Percentiles rank a stretch among this genome's conserved stretches.
Evolutionary conservation across 1,140 invertebrate species (phyloP).

Genomic region (Camponotus vicinus): DNA sequence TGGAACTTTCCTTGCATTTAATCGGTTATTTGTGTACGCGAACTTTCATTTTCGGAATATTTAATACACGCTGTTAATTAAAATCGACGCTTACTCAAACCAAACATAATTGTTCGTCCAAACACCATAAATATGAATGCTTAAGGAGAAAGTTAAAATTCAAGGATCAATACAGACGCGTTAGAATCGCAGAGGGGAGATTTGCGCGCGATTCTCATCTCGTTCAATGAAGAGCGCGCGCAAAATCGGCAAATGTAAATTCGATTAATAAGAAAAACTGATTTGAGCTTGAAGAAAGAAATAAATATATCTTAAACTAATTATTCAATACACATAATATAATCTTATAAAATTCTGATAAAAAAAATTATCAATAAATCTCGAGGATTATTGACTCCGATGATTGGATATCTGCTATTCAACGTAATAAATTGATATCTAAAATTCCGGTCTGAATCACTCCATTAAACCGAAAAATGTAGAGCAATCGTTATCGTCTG

Average conservation of each 20-base stretch:
- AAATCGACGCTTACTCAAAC: slow-evolving; percentile 30
- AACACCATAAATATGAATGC: neutral
- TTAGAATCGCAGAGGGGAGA: slow-evolving; percentile 2
- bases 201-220: slow-evolving; percentile 4
- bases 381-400: neutral
- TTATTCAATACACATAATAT: slow-evolving; percentile 1
- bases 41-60: neutral
- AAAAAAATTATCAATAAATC: neutral
- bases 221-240: neutral
- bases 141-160: slow-evolving; percentile 57
- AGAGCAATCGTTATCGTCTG: slow-evolving; percentile 34
- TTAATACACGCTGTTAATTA: slow-evolving; percentile 8
- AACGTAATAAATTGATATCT: slow-evolving; percentile 12
- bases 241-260: neutral
- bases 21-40: neutral
- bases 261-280: neutral
- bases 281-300: neutral
- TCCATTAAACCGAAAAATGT: slow-evolving; percentile 22
- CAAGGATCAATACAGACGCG: slow-evolving; percentile 49
- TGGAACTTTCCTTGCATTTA: neutral
- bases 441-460: slow-evolving; percentile 25
- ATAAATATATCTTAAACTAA: neutral
- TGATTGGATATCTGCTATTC: neutral
- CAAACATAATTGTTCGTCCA: slow-evolving; percentile 19
- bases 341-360: neutral